phyloP scores from a whole-genome alignment of 2,797 vertebrate species.

The Odontamblyopus rebecca region DNA sequence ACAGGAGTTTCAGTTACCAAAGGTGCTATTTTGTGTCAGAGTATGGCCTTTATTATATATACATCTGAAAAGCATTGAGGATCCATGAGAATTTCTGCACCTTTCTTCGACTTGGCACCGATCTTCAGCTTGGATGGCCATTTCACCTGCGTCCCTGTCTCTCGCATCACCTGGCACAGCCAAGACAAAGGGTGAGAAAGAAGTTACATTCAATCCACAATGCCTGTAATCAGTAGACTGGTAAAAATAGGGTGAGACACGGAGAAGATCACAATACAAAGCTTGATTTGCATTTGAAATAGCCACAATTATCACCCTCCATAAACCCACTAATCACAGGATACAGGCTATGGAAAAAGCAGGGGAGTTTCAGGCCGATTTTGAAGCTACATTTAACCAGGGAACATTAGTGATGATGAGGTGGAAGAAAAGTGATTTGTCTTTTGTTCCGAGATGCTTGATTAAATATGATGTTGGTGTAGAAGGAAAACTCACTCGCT shows the following conservation, averaged over 20 bases:
- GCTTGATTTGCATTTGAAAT: constrained; percentile 71
- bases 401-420: constrained; percentile 18
- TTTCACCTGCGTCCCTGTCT: constrained; percentile 84
- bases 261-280: constrained; percentile 58
- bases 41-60: neutral
- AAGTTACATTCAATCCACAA: constrained; percentile 18
- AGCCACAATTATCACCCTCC: constrained; percentile 45
- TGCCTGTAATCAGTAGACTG: constrained; percentile 24
- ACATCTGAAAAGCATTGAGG: neutral
- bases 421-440: constrained; percentile 9
- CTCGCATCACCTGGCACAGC: constrained; percentile 77
- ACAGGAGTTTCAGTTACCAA: neutral
- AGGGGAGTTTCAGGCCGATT: constrained; percentile 22
- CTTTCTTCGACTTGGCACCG: constrained; percentile 85
- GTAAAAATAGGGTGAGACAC: constrained; percentile 32
- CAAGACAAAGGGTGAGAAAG: constrained; percentile 31
- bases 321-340: constrained; percentile 52
- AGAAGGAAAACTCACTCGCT: constrained; percentile 69
- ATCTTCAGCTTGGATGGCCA: constrained; percentile 86
- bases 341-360: constrained; percentile 37
- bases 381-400: constrained; percentile 22
- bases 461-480: constrained; percentile 15
- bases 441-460: constrained; percentile 8
- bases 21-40: neutral
- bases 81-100: constrained; percentile 43